These are phyloP conservation scores for Drosophila prostipennis DNA, from an alignment of 2,888 invertebrate genomes.

Conservation along the genomic window DNA sequence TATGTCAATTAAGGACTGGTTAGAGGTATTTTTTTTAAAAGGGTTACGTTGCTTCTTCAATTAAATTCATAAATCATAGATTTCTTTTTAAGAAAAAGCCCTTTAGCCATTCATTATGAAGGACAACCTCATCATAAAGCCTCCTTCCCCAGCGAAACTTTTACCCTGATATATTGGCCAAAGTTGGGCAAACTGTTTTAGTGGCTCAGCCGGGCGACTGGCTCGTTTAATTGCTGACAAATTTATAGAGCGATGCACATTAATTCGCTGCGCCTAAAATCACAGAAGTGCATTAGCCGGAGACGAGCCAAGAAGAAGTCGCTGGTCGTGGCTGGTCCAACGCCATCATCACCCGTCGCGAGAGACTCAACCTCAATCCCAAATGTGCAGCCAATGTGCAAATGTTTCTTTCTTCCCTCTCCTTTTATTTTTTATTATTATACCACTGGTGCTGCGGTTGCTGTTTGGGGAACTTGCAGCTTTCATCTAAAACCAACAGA, in stretches of 20 bases:
- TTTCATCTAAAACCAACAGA: conserved; percentile 53
- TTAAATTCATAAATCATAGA: neutral
- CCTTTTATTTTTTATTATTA: conserved; percentile 19
- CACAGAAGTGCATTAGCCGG: conserved; percentile 77
- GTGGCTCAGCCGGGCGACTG: conserved; percentile 22
- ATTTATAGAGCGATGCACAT: conserved; percentile 82
- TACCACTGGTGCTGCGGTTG: conserved; percentile 13
- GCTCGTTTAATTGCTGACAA: conserved; percentile 81
- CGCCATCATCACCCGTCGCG: conserved; percentile 50
- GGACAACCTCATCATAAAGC: neutral
- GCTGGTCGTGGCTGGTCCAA: conserved; percentile 16
- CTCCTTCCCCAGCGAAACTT: conserved; percentile 1
- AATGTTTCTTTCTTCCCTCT: conserved; percentile 44
- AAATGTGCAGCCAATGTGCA: conserved; percentile 72
- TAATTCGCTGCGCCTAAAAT: conserved; percentile 81
- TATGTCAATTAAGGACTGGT: neutral
- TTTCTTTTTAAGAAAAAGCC: neutral
- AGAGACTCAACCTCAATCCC: conserved; percentile 58
- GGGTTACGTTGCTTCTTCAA: neutral
- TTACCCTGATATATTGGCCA: conserved; percentile 9
- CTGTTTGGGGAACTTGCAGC: conserved; percentile 25
- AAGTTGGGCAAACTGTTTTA: conserved; percentile 18
- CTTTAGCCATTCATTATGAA: no score
- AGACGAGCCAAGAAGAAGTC: conserved; percentile 15
- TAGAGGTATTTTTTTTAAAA: neutral